These are phyloP conservation scores for Pipa parva DNA, from an alignment of 2,113 vertebrate species.

Conservation along the genomic window DNA sequence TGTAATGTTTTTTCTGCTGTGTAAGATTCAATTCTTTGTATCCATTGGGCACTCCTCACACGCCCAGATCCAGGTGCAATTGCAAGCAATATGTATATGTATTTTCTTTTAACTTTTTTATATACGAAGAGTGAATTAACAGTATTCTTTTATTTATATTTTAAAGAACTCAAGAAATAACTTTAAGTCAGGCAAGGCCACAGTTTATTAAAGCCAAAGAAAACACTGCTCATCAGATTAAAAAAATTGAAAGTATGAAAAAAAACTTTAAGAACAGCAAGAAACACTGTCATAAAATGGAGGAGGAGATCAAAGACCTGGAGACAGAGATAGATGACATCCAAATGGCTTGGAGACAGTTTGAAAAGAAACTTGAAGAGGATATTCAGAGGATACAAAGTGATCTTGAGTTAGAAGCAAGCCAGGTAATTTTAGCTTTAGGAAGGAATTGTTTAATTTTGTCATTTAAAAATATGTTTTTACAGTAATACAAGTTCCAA, in stretches of 20 bases:
- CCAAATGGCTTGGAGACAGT: conserved; percentile 65
- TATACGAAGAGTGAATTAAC: background rate
- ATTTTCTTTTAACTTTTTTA: too few species aligned
- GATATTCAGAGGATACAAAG: conserved; percentile 50
- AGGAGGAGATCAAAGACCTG: conserved; percentile 68
- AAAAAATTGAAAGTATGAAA: conserved; percentile 68
- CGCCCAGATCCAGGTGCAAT: too few species aligned
- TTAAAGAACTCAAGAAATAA: conserved; percentile 71
- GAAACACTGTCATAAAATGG: conserved; percentile 60
- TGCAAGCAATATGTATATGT: too few species aligned
- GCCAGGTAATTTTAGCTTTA: conserved; percentile 73
- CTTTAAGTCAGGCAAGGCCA: conserved; percentile 67
- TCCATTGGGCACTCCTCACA: too few species aligned
- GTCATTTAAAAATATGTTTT: too few species aligned
- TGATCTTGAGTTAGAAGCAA: conserved; percentile 69
- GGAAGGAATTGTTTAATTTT: too few species aligned
- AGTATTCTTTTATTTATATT: conserved; percentile 29
- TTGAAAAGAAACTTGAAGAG: conserved; percentile 68
- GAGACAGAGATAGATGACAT: conserved; percentile 65
- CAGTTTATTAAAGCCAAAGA: conserved; percentile 88
- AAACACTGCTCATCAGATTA: conserved; percentile 77
- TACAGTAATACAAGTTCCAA: too few species aligned
- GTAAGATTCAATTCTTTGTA: too few species aligned
- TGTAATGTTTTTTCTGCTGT: too few species aligned
- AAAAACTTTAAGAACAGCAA: conserved; percentile 61